Conservation (phyloP, 2,888 invertebrate genomes). For the Deilephila elpenor region DNA sequence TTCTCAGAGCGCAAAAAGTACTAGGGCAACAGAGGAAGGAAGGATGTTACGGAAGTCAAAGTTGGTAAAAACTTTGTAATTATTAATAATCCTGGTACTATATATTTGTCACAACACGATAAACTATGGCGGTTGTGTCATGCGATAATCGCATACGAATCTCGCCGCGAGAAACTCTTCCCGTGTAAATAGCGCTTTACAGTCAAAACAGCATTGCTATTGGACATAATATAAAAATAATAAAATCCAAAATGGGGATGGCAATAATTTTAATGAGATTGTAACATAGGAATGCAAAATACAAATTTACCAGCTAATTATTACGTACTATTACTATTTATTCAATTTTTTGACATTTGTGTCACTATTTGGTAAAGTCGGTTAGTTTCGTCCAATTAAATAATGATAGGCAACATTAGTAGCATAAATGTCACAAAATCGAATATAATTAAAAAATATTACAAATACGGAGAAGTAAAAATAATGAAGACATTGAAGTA, state of each 20-base stretch:
- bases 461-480: not conserved
- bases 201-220: not conserved
- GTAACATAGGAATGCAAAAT: conserved; percentile 32
- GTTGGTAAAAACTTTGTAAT: too few species aligned
- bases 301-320: conserved; percentile 32
- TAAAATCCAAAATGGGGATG: not conserved
- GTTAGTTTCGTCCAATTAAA: not conserved
- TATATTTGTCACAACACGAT: too few species aligned
- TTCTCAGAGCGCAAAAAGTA: too few species aligned
- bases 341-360: not conserved
- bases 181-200: not conserved
- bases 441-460: not conserved
- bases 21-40: too few species aligned
- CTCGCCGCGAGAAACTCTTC: too few species aligned
- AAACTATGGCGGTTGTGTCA: too few species aligned
- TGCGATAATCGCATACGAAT: too few species aligned
- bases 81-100: too few species aligned
- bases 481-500: not conserved
- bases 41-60: too few species aligned
- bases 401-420: not conserved
- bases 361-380: not conserved
- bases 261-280: conserved; percentile 13
- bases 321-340: conserved; percentile 6
- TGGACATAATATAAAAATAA: not conserved
- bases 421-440: not conserved